Base-by-base conservation (phyloP, 2,113 vertebrate species). In the Saccopteryx bilineata region DNA sequence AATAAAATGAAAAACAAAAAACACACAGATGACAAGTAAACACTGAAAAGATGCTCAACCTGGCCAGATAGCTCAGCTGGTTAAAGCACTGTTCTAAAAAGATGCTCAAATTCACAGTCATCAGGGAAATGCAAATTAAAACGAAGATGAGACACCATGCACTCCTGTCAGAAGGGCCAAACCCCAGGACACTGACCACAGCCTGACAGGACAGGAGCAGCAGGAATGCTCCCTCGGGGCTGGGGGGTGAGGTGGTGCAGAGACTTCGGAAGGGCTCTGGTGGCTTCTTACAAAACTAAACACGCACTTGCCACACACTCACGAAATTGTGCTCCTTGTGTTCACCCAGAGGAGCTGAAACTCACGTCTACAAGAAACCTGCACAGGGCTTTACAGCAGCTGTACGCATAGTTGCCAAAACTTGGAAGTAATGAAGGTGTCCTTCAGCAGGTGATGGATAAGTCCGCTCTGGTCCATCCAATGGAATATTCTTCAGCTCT, bases 151-250 rank as follows among this genome's bases (percentile, higher is more conserved):
- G 31, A 69, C 39, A 24, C 39, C 3, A 1, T 33, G 5, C 71
- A 17, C 13, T 39, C 39, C 39, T 0, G 5, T 23, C 28, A 24
- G 39, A 17, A 6, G 0, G 13, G 71, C 71, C 3, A 10, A 8
- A 11, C 1, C n/a, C 0, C 39, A 39, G 21, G 50, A 13, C 31
- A 1, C 46, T 1, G 58, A 33, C 46, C 39, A 39, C 39, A 39
- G 39, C 39, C 39, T 39, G 39, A 39, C 39, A 39, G 39, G 39
- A 39, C 39, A 39, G 39, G 39, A 39, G 39, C 39, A 39, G 1
- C 56, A 58, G 56, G 56, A 58, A 14, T 17, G 39, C 56, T 2
- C 56, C 15, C 56, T 9, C 11, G 14, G 1, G 0, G 50, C 8
- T 12, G 74, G 24, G 9, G 12, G 75, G 52, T 39, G 39, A 39